These are phyloP conservation scores for Seriola aureovittata DNA, from an alignment of 2,113 vertebrate genomes.

Conservation along the genomic window DNA sequence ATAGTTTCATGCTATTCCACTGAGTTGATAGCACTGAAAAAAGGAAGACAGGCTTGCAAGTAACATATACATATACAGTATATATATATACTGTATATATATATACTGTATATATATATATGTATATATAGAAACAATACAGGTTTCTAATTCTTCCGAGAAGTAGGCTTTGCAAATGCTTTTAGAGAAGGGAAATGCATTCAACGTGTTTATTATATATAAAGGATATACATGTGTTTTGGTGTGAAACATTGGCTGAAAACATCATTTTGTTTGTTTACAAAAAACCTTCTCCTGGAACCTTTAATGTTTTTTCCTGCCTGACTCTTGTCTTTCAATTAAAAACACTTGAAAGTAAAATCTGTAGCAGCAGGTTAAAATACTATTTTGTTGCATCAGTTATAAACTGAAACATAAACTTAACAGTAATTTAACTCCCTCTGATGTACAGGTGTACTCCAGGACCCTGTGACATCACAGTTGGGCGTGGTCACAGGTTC, in stretches of 20 bases:
- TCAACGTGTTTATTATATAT: not conserved
- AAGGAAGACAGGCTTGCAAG: not conserved
- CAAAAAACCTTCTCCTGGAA: no score
- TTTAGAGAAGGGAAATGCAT: not conserved
- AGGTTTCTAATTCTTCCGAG: no score
- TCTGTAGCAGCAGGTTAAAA: not conserved
- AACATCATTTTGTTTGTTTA: no score
- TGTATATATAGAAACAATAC: not conserved
- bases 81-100: not conserved
- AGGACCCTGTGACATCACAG: not conserved
- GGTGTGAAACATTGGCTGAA: not conserved
- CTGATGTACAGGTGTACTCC: not conserved
- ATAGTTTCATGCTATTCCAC: not conserved
- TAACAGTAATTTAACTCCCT: not conserved
- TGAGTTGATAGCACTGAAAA: not conserved
- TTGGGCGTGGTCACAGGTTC: not conserved
- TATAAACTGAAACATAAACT: not conserved
- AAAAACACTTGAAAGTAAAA: not conserved
- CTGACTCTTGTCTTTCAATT: no score
- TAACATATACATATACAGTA: not conserved
- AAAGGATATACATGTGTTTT: not conserved
- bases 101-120: not conserved
- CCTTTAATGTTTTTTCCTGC: no score
- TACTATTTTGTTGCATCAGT: not conserved
- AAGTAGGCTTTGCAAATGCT: not conserved